Evolutionary conservation across 2,888 invertebrate species (phyloP), one percentile per base, ranked within the genome.

Genomic region (Lycocerus yunnanus): DNA sequence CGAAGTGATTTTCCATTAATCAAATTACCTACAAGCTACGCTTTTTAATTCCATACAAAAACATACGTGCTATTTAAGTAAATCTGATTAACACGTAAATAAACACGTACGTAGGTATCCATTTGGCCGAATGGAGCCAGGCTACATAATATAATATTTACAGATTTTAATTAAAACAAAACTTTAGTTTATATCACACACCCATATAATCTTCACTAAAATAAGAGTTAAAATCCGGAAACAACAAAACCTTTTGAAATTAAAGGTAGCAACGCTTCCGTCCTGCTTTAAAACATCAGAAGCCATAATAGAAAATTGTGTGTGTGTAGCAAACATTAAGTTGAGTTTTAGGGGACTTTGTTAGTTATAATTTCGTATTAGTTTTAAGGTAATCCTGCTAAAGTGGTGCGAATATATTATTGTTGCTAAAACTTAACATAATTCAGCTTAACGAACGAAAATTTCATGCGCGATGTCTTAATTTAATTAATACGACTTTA

Each of bases 351-450:
- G 67, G 70, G 68, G 65, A 58, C 66, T 71, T 66, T 66, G 65
- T 66, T 58, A 75, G 76, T 79, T 79, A 80, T 82, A 82, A 81
- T 79, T 83, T 78, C 78, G 82, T 80, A 81, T 83, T 81, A 82
- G 82, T 80, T 82, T 82, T 80, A 78, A 77, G 74, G 79, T 79
- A 81, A 80, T 78, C 75, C 78, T 66, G 78, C 80, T 79, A 81
- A 80, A 79, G 78, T 79, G 78, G 78, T 75, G 80, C 79, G 78
- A 81, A 81, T 82, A 80, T 79, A 78, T 79, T 78, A 77, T 75
- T 71, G 71, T 69, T 69, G 18, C 70, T 66, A 74, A 69, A 74
- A 80, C 80, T 80, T 79, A 77, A 77, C 75, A 75, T 81, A 83
- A 81, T 81, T 80, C 76, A 77, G 77, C 78, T 79, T 81, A 78